phyloP scores from a whole-genome alignment of 2,888 invertebrate species.

The Tipula lateralis region DNA sequence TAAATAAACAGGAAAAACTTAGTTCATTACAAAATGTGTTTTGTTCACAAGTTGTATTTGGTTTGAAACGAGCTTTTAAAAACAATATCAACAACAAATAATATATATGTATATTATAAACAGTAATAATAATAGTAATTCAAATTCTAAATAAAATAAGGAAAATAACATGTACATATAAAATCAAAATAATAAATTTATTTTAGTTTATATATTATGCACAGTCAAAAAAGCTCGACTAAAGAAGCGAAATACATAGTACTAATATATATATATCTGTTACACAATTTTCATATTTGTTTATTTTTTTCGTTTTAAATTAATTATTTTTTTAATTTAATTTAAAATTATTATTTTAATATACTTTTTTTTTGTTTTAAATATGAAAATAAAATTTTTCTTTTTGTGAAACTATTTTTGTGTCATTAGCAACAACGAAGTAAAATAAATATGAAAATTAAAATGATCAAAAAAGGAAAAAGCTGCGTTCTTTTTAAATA shows the following conservation, averaged over 20 bases:
- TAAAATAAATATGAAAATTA: constrained; percentile 15
- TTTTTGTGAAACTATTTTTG: background rate
- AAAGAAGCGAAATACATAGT: constrained; percentile 25
- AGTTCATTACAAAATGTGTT: background rate
- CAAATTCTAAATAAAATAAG: background rate
- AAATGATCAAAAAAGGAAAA: background rate
- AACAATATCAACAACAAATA: constrained; percentile 1
- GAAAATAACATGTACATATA: background rate
- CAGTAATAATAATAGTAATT: constrained; percentile 19
- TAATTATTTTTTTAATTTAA: background rate
- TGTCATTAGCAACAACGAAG: background rate
- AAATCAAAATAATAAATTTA: background rate
- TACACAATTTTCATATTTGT: background rate
- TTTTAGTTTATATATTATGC: background rate
- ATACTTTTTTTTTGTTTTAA: background rate
- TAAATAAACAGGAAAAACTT: background rate
- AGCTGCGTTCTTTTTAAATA: background rate
- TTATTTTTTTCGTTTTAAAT: background rate
- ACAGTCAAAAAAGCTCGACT: constrained; percentile 27
- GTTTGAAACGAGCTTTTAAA: background rate
- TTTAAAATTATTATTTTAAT: background rate
- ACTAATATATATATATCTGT: background rate
- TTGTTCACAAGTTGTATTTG: background rate
- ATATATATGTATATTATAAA: background rate
- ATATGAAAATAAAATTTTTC: constrained; percentile 24